phyloP scores from a whole-genome alignment of 2,113 vertebrate genomes.

The Notechis scutatus region DNA sequence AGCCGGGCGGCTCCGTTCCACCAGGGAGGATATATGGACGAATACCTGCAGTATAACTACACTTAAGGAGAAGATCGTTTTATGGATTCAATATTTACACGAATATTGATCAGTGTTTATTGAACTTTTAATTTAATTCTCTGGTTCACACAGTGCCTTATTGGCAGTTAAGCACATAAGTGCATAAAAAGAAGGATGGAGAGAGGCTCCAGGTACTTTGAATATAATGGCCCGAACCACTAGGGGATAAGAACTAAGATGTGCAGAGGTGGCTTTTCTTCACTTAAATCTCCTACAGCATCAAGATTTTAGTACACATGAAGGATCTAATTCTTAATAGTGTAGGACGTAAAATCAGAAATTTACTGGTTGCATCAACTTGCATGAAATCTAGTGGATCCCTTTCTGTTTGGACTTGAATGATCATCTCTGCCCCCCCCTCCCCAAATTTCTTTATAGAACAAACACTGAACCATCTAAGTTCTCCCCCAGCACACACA shows the following conservation, averaged over 20 bases:
- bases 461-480: not conserved
- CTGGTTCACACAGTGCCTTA: conserved; percentile 70
- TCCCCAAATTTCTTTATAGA: not conserved
- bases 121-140: conserved; percentile 81
- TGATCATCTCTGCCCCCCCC: too few relatives aligned
- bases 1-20: conserved; percentile 46
- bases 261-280: not conserved
- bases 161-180: conserved; percentile 66
- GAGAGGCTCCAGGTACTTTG: conserved; percentile 31
- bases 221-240: conserved; percentile 45
- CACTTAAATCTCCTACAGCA: not conserved
- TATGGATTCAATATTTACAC: conserved; percentile 79
- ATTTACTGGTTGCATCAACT: conserved; percentile 22
- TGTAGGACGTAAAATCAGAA: conserved; percentile 39
- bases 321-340: conserved; percentile 48
- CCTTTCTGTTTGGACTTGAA: not conserved
- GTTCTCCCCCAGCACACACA: accelerated
- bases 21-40: conserved; percentile 13
- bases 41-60: conserved; percentile 60
- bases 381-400: not conserved
- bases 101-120: conserved; percentile 76
- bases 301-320: conserved; percentile 39
- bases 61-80: conserved; percentile 73
- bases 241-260: conserved; percentile 23
- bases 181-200: conserved; percentile 57